phyloP scores from a whole-genome alignment of 2,113 vertebrate species.

The Silurus meridionalis region DNA sequence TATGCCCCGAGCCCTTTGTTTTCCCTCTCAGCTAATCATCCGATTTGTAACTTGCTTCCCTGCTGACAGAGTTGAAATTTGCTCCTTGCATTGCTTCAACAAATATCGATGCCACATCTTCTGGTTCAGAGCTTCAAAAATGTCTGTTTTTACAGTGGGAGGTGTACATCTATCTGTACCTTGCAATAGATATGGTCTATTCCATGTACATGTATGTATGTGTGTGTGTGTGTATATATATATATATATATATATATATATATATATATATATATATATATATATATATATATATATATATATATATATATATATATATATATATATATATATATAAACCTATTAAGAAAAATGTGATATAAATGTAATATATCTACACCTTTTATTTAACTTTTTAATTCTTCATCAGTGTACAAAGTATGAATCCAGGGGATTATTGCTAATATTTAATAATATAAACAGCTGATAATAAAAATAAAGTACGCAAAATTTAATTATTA shows the following conservation, averaged over 20 bases:
- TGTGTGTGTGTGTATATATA: too few species aligned
- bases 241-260: too few species aligned
- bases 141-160: conserved; percentile 17
- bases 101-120: conserved; percentile 12
- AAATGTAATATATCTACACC: background rate
- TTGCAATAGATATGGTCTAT: background rate
- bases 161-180: background rate
- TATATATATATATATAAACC: too few species aligned
- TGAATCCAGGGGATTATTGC: background rate
- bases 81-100: conserved; percentile 24
- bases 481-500: background rate
- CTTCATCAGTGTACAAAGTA: background rate
- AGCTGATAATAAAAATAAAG: background rate
- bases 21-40: conserved; percentile 55
- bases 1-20: conserved; percentile 47
- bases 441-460: background rate
- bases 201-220: background rate
- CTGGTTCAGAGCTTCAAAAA: background rate
- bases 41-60: conserved; percentile 54
- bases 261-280: too few species aligned
- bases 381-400: background rate
- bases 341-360: background rate
- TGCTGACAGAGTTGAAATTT: conserved; percentile 35
- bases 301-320: too few species aligned
- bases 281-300: too few species aligned